Evolutionary conservation across 2,113 vertebrate genomes (phyloP), one percentile per base, ranked within the genome.

Genomic region (Lamprotornis superbus): DNA sequence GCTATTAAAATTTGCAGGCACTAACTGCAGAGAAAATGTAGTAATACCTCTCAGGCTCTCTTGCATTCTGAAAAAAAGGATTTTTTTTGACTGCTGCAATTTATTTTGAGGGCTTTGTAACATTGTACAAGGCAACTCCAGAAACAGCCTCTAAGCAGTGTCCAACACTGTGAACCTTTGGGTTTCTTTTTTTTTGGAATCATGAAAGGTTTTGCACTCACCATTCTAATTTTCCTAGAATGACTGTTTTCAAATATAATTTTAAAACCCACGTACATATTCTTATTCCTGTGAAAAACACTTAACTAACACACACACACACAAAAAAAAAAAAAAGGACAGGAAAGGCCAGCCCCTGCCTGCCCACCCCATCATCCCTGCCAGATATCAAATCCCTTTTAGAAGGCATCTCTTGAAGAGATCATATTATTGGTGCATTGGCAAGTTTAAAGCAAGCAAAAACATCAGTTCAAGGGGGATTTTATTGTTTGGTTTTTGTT

Each of bases 1-100:
- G 68, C 70, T 67, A 40, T 74, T 90, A 59, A 63, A 87, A 87
- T 40, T 56, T 68, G 55, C 30, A 90, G 79, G 76, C 67, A 88
- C 10, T 65, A 67, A 57, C 70, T 47, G 63, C 50, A 77, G 79
- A 85, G 50, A 77, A 90, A 90, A 86, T 14, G 5, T 33, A 83
- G 81, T 46, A 47, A 70, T 5, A 65, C 12, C 17, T 90, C 78
- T 79, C 53, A 82, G 77, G 30, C 33, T 70, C 44, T 78, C 60
- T 12, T 40, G 22, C 52, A 69, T 18, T 61, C 63, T 86, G 14
- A 28, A 75, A 81, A 89, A 69, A 55, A 33, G 16, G 16, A 3
- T 15, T 24, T 25, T 28, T 70, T 82, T 80, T 64, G 9, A 56
- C 23, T 47, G 15, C 35, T 82, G 22, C 40, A 60, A 57, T 79